Percentiles rank a stretch among this genome's conserved stretches.
These are phyloP conservation scores for Cheilosia soror DNA, from an alignment of 2,888 invertebrate genomes.

Conservation along the genomic window DNA sequence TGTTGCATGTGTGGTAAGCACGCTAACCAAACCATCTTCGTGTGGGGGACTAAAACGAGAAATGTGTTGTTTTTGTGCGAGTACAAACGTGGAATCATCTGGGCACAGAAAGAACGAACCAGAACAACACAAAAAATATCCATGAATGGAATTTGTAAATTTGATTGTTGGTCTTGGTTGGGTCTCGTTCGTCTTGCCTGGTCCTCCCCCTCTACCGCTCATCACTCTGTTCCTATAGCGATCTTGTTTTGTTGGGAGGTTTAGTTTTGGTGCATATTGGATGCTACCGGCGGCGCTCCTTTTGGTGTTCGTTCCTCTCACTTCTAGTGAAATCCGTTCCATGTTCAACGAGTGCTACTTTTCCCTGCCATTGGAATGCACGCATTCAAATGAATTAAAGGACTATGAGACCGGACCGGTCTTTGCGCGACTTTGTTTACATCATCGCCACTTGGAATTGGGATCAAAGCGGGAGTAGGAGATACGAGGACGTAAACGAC, in stretches of 20 bases:
- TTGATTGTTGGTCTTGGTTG: slow-evolving; percentile 73
- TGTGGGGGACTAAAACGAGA: slow-evolving; percentile 60
- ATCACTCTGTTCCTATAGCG: slow-evolving; percentile 6
- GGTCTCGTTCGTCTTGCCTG: slow-evolving; percentile 10
- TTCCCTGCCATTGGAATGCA: slow-evolving; percentile 60
- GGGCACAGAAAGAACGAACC: slow-evolving; percentile 37
- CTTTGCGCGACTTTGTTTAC: slow-evolving; percentile 70
- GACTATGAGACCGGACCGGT: slow-evolving; percentile 66
- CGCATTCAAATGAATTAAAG: slow-evolving; percentile 58
- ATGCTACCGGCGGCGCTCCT: slow-evolving; percentile 59
- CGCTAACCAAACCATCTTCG: slow-evolving; percentile 55
- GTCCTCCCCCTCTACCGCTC: slow-evolving; percentile 11
- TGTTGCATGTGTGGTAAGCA: slow-evolving; percentile 63
- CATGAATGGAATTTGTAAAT: slow-evolving; percentile 84
- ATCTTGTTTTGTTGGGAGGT: slow-evolving; percentile 55
- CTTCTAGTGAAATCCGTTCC: slow-evolving; percentile 11
- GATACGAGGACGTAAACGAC: slow-evolving; percentile 31
- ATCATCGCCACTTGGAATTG: slow-evolving; percentile 38
- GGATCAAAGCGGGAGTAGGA: slow-evolving; percentile 19
- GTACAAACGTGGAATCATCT: slow-evolving; percentile 49
- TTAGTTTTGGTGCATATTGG: slow-evolving; percentile 29
- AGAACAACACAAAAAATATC: slow-evolving; percentile 77
- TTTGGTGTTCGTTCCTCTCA: slow-evolving; percentile 21
- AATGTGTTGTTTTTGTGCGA: slow-evolving; percentile 46
- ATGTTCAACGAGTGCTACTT: slow-evolving; percentile 64